Percentiles rank a stretch among this genome's conserved stretches.
Conservation (phyloP, 1,140 invertebrate species). For the Platyscapa corneri region DNA sequence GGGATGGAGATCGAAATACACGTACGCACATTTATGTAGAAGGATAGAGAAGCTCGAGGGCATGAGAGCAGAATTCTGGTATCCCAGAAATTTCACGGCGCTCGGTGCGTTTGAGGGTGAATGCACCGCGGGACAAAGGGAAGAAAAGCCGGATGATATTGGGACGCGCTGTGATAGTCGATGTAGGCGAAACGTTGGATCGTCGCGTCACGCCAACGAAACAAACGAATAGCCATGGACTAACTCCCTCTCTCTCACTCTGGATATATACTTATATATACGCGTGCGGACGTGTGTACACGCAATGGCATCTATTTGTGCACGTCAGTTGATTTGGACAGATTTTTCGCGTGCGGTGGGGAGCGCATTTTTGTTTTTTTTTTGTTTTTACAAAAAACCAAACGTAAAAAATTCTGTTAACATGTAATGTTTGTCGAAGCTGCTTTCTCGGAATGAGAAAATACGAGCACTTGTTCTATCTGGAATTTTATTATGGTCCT, state of each 20-base stretch:
- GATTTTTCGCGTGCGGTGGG: constrained; percentile 1
- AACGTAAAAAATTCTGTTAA: neutral
- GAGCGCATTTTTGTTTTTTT: neutral
- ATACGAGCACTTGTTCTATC: neutral
- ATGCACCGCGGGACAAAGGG: constrained; percentile 35
- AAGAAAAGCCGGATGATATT: constrained; percentile 45
- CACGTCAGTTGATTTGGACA: neutral
- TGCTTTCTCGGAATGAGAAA: neutral
- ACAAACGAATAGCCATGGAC: constrained; percentile 1
- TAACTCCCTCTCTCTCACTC: too few species aligned
- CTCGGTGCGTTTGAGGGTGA: constrained; percentile 14
- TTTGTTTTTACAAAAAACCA: neutral
- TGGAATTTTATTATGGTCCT: neutral
- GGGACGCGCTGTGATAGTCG: constrained; percentile 13
- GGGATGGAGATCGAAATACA: neutral
- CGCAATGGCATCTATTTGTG: neutral
- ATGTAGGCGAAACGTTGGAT: neutral
- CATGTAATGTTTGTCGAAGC: constrained; percentile 3
- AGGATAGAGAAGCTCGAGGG: constrained; percentile 10
- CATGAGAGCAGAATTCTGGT: constrained; percentile 25
- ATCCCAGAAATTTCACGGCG: constrained; percentile 47
- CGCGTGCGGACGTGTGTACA: too few species aligned
- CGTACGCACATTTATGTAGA: neutral
- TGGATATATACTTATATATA: too few species aligned
- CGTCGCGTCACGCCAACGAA: neutral